phyloP scores from a whole-genome alignment of 1,140 invertebrate species.

The Planococcus citri region DNA sequence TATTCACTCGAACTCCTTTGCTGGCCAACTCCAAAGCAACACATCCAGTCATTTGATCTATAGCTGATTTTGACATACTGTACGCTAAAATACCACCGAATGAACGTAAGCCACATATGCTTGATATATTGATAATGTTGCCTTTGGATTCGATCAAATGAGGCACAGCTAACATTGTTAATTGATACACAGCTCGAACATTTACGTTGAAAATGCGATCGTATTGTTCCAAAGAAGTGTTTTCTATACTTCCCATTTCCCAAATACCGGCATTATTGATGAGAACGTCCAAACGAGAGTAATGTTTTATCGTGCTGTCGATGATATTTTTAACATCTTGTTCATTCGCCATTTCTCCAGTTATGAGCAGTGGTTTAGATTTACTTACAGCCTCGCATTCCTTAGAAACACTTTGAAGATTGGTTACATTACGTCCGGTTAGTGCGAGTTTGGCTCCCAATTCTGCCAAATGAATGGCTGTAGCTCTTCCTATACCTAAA shows the following conservation, averaged over 20 bases:
- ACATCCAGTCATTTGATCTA: slow-evolving; percentile 54
- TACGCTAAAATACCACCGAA: slow-evolving; percentile 40
- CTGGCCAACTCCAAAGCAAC: slow-evolving; percentile 40
- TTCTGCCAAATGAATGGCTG: slow-evolving; percentile 59
- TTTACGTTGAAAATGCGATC: slow-evolving; percentile 75
- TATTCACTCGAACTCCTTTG: slow-evolving; percentile 49
- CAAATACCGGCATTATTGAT: slow-evolving; percentile 44
- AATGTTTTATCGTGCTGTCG: slow-evolving; percentile 52
- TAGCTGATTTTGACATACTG: slow-evolving; percentile 49
- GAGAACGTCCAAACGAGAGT: slow-evolving; percentile 39
- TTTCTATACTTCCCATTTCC: slow-evolving; percentile 68
- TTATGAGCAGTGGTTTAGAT: slow-evolving; percentile 39
- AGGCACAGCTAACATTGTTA: slow-evolving; percentile 73
- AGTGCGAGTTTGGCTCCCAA: slow-evolving; percentile 54
- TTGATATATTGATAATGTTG: slow-evolving; percentile 46
- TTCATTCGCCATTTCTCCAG: slow-evolving; percentile 64
- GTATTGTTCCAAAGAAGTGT: slow-evolving; percentile 65
- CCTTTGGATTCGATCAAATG: slow-evolving; percentile 69
- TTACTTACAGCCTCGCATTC: slow-evolving; percentile 42
- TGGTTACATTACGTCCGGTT: slow-evolving; percentile 59
- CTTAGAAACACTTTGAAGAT: slow-evolving; percentile 47
- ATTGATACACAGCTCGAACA: slow-evolving; percentile 66
- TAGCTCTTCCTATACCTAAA: slow-evolving; percentile 73
- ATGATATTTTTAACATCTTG: slow-evolving; percentile 57
- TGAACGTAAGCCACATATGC: slow-evolving; percentile 44